These are phyloP conservation scores for Itoplectis maculator DNA, from an alignment of 2,888 invertebrate genomes.

Conservation along the genomic window DNA sequence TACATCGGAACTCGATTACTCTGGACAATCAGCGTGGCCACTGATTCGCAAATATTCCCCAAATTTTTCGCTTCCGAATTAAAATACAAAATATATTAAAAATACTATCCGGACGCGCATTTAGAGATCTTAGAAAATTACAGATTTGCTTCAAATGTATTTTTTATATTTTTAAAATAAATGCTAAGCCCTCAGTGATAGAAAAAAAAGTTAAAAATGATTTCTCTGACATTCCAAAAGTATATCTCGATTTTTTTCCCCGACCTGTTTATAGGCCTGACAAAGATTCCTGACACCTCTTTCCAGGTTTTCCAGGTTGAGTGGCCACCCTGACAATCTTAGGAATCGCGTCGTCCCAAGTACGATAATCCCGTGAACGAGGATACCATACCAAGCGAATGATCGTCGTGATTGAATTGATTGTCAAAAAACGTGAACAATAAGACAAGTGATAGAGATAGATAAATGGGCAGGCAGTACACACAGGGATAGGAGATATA, in stretches of 20 bases:
- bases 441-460: constrained; percentile 53
- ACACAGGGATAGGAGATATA: constrained; percentile 75
- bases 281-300: not conserved
- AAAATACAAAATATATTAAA: too few relatives aligned
- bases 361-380: constrained; percentile 67
- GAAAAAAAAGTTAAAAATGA: too few relatives aligned
- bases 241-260: not conserved
- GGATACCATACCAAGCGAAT: constrained; percentile 83
- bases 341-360: constrained; percentile 41
- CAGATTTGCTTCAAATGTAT: too few relatives aligned
- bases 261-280: not conserved
- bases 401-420: constrained; percentile 63
- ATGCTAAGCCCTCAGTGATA: too few relatives aligned
- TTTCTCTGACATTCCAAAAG: too few relatives aligned
- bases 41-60: too few relatives aligned
- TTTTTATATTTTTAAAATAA: too few relatives aligned
- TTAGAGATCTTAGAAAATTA: too few relatives aligned
- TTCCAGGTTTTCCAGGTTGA: not conserved
- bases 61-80: too few relatives aligned
- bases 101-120: too few relatives aligned
- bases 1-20: not conserved
- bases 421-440: constrained; percentile 45
- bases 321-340: not conserved
- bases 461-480: constrained; percentile 74
- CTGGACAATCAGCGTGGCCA: not conserved